Base-by-base conservation (phyloP, 2,797 vertebrate genomes). In the Etheostoma perlongum region DNA sequence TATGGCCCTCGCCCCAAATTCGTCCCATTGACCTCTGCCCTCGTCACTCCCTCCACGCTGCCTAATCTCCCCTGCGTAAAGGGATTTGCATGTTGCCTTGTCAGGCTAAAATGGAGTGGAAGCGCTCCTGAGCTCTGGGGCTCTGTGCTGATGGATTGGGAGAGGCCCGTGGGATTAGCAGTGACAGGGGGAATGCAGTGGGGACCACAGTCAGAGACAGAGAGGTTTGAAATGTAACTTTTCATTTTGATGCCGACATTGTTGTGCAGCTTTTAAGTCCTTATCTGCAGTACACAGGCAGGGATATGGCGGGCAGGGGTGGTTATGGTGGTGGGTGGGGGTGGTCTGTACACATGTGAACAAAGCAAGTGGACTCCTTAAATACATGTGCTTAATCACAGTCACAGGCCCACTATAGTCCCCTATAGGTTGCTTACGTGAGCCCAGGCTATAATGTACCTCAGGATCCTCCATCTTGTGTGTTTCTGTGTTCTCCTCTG, bases 391-490 rank as follows among this genome's bases (percentile, higher is more conserved):
- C 81, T 93, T 89, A 88, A 92, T 92, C 90, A 89, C 88, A 93
- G 91, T 86, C 88, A 91, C 82, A 90, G 82, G 47, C 68, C 80
- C 70, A 27, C 89, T 92, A 83, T 76, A 89, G 86, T 77, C 52
- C 75, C 74, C 62, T 87, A 85, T 76, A 69, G 87, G 83, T 85
- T 86, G 89, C 91, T 94, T 91, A 89, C 86, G 85, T 92, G 82
- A 84, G 58, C 72, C 79, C 21, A 54, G 91, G 85, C 89, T 94
- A 92, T 88, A 84, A 76, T 88, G 93, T 93, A 93, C 91, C 91
- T 92, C 87, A 51, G 85, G 85, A 78, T 95, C 92, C 92, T 93
- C 93, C 84, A 85, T 90, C 91, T 85, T 76, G 91, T 91, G 89
- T 66, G 81, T 88, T 61, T 92, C 92, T 89, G 86, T 92, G 86